A percentile compares a stretch with the other conserved stretches of the same genome.
Conservation (phyloP, 2,888 invertebrate species). For the Laothoe populi region DNA sequence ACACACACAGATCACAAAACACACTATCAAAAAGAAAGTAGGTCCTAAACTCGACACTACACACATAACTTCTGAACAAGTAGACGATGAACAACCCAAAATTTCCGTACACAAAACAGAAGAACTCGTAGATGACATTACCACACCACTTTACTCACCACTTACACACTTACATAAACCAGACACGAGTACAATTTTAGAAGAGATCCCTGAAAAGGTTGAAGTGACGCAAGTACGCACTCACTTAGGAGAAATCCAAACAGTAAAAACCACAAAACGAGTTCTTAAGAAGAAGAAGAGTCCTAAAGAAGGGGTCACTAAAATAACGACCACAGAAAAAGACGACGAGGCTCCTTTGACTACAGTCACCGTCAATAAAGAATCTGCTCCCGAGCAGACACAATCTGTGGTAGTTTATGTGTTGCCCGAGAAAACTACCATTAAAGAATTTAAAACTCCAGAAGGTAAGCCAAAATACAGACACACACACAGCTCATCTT, state of each 20-base stretch:
- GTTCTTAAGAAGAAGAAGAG: conserved; percentile 65
- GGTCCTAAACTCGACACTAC: neutral
- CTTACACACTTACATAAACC: conserved; percentile 10
- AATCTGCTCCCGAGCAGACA: neutral
- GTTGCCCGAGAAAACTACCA: neutral
- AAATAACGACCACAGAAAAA: conserved; percentile 56
- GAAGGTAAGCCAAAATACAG: conserved; percentile 49
- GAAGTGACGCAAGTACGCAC: conserved; percentile 31
- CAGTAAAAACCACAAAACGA: conserved; percentile 58
- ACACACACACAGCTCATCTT: conserved; percentile 30
- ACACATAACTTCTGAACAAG: conserved; percentile 2
- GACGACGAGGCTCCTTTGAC: conserved; percentile 32
- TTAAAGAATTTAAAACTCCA: conserved; percentile 6
- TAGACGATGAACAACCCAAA: too few relatives aligned
- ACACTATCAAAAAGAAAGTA: neutral
- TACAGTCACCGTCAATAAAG: conserved; percentile 27
- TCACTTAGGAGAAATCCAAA: conserved; percentile 42
- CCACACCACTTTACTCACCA: conserved; percentile 33
- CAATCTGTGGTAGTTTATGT: neutral
- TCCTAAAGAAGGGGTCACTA: conserved; percentile 48
- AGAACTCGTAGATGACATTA: conserved; percentile 38
- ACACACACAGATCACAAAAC: neutral
- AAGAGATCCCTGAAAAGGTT: neutral
- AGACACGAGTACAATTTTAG: neutral
- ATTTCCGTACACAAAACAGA: too few relatives aligned